Evolutionary conservation across 2,113 vertebrate species (phyloP).

Genomic region (Hemiprocne comata): DNA sequence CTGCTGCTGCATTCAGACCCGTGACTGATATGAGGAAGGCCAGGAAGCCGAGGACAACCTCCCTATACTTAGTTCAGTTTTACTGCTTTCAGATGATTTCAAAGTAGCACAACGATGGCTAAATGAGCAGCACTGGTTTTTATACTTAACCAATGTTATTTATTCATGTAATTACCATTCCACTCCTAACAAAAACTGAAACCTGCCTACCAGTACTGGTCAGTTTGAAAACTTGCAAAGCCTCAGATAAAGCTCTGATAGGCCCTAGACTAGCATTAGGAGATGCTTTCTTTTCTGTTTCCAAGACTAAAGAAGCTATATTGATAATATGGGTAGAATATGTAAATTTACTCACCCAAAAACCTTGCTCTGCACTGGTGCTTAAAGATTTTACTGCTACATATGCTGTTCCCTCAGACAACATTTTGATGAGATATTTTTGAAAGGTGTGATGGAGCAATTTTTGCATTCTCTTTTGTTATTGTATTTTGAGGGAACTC

Average conservation of each 20-base stretch:
- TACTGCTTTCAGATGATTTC: background rate
- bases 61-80: fast-evolving
- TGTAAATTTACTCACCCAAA: background rate
- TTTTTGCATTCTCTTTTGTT: background rate
- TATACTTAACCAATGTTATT: background rate
- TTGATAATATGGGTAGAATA: background rate
- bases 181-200: background rate
- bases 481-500: background rate
- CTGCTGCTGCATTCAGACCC: background rate
- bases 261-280: background rate
- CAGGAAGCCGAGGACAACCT: background rate
- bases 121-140: background rate
- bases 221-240: background rate
- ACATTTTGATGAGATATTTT: background rate
- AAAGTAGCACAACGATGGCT: background rate
- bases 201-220: background rate
- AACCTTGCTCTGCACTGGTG: fast-evolving
- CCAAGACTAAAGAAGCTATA: background rate
- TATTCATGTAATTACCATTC: background rate
- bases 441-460: background rate
- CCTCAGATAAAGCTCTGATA: background rate
- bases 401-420: background rate
- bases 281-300: background rate
- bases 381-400: background rate
- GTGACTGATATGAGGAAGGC: background rate